Base-by-base conservation (phyloP, 1,140 invertebrate species). In the Lasioglossum albipes region DNA sequence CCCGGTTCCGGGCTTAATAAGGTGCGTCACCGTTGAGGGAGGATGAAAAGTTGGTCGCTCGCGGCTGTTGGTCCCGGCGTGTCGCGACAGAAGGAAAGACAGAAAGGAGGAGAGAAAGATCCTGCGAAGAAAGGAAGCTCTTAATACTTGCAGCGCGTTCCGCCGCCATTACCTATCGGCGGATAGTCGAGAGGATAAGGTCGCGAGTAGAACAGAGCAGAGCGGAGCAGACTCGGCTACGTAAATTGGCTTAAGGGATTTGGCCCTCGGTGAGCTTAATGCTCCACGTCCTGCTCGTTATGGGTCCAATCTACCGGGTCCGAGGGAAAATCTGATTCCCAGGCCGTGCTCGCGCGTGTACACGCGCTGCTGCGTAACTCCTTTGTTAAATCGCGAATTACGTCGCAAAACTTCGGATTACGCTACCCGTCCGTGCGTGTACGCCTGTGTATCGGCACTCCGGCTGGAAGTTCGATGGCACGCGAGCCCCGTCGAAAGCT, bases 181-280 rank as follows among this genome's bases (percentile, higher is more conserved):
- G 69, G 78, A 65, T 65, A 78, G 82, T 45, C 65, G 18, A n/a
- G 22, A 74, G 71, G 77, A 81, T 81, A 86, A 87, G 74, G 85
- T 81, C 66, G 74, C 73, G 72, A 75, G 78, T 31, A 71, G 72
- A 88, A 5, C 36, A 36, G 36, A 36, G 36, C 36, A 5, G 36
- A 36, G 36, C 36, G 36, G 2, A 36, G 36, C 36, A 36, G 36
- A 36, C 87, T 88, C 88, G 83, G 86, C 83, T 85, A 83, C 88
- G 89, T 90, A 91, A 91, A 91, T 90, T 90, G 90, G 89, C 89
- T 91, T 91, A 91, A 91, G 82, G 88, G 89, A 91, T 91, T 91
- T 90, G 82, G 70, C 71, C 82, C 75, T 76, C 80, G 84, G 59
- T 66, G 81, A 88, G 89, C 87, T 89, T 89, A 89, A 89, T 89